Evolutionary conservation across 2,797 vertebrate genomes (phyloP).

Genomic region (Macroramphosus scolopax): DNA sequence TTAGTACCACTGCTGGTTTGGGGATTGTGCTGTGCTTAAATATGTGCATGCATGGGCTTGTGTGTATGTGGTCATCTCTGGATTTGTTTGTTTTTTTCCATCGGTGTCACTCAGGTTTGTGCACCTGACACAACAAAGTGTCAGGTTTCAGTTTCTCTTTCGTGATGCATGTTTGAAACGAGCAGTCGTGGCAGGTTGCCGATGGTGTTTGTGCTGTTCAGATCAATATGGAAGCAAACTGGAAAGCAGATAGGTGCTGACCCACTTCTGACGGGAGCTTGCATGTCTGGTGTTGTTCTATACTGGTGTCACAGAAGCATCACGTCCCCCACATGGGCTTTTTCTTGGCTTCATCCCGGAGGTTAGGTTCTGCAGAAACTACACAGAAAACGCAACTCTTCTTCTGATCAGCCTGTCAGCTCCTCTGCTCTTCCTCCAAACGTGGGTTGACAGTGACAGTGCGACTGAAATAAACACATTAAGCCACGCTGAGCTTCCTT

Average conservation of each 20-base stretch:
- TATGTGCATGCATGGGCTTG: constrained; percentile 3
- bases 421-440: constrained; percentile 22
- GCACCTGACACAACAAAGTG: too few relatives aligned
- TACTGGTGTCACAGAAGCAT: constrained; percentile 23
- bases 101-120: too few relatives aligned
- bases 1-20: too few relatives aligned
- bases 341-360: too few relatives aligned
- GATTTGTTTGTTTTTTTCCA: constrained; percentile 3
- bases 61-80: constrained; percentile 12
- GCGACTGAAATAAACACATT: constrained; percentile 63
- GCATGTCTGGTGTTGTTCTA: constrained; percentile 11
- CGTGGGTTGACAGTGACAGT: constrained; percentile 47
- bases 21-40: not conserved
- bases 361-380: too few relatives aligned
- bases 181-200: not conserved
- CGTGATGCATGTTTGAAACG: constrained; percentile 1
- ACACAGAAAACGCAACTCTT: too few relatives aligned
- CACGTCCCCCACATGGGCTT: too few relatives aligned
- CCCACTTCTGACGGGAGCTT: constrained; percentile 49
- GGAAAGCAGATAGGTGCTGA: constrained; percentile 29
- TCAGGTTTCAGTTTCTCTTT: constrained; percentile 3
- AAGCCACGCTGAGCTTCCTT: constrained; percentile 57
- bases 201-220: constrained; percentile 8
- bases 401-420: constrained; percentile 8
- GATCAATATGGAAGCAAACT: constrained; percentile 36